Percentiles rank a stretch among this genome's conserved stretches.
phyloP scores from a whole-genome alignment of 64 coral and sea anemone genomes.

The Montipora efflorescens region DNA sequence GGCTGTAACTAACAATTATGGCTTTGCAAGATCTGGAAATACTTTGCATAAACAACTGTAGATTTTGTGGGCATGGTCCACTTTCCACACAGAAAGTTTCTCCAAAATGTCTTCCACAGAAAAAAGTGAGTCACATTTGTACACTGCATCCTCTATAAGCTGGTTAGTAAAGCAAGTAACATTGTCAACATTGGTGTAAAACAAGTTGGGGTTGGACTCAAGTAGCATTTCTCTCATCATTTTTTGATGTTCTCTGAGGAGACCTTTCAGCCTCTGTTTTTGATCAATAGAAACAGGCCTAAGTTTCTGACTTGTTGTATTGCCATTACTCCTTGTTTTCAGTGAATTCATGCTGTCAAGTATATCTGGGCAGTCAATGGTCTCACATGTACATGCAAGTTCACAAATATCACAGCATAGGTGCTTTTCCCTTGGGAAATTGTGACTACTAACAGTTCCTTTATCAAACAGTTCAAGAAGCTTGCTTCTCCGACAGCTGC shows the following conservation, averaged over 20 bases:
- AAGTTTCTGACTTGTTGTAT: not conserved
- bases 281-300: not conserved
- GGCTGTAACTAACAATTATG: not conserved
- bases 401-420: conserved; percentile 40
- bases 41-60: conserved; percentile 22
- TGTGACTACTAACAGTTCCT: not conserved
- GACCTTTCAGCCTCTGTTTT: conserved; percentile 2
- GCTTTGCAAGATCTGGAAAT: conserved; percentile 23
- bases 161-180: conserved; percentile 19
- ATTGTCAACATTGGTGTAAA: not conserved
- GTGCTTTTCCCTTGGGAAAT: conserved; percentile 19
- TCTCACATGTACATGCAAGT: conserved; percentile 11
- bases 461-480: conserved; percentile 15
- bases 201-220: not conserved
- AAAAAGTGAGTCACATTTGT: conserved; percentile 34
- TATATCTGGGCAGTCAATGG: not conserved
- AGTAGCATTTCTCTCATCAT: not conserved
- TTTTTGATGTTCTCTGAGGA: not conserved
- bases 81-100: conserved; percentile 25
- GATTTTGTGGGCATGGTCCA: conserved; percentile 36
- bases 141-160: conserved; percentile 26
- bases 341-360: not conserved
- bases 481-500: conserved; percentile 7
- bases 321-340: not conserved
- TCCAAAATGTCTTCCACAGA: conserved; percentile 57